phyloP scores from a whole-genome alignment of 53 echinoderm and acorn worm genomes.

The Mesocentrotus franciscanus region DNA sequence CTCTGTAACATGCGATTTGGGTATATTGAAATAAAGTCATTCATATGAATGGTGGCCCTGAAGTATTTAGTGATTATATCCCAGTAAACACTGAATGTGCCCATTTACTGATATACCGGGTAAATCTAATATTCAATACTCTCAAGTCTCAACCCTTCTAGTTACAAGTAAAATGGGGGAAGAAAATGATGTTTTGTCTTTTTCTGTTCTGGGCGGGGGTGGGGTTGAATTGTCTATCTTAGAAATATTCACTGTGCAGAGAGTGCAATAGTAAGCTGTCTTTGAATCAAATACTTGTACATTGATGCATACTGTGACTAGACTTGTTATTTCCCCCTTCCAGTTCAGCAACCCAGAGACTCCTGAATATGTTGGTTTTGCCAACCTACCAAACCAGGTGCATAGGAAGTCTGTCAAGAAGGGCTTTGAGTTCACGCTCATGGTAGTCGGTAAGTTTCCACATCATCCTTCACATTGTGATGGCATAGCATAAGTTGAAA shows the following conservation, averaged over 20 bases:
- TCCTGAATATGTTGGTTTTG: slow-evolving; percentile 93
- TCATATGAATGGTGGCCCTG: too few species aligned
- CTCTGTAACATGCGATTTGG: too few species aligned
- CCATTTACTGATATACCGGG: too few species aligned
- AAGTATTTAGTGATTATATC: too few species aligned
- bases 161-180: too few species aligned
- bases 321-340: not conserved
- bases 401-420: slow-evolving; percentile 96
- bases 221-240: not conserved
- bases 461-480: not conserved
- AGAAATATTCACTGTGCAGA: not conserved
- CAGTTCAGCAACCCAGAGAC: slow-evolving; percentile 98
- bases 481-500: not conserved
- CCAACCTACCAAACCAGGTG: slow-evolving; percentile 93
- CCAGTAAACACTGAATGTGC: too few species aligned
- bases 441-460: slow-evolving; percentile 89
- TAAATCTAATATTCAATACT: too few species aligned
- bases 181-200: too few species aligned
- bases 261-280: not conserved
- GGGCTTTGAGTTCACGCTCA: slow-evolving; percentile 94
- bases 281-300: not conserved
- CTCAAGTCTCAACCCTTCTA: too few species aligned
- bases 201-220: too few species aligned
- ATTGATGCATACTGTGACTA: not conserved
- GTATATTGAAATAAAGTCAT: too few species aligned